These are phyloP conservation scores for Cephalotes varians DNA, from an alignment of 2,888 invertebrate genomes.

Conservation along the genomic window DNA sequence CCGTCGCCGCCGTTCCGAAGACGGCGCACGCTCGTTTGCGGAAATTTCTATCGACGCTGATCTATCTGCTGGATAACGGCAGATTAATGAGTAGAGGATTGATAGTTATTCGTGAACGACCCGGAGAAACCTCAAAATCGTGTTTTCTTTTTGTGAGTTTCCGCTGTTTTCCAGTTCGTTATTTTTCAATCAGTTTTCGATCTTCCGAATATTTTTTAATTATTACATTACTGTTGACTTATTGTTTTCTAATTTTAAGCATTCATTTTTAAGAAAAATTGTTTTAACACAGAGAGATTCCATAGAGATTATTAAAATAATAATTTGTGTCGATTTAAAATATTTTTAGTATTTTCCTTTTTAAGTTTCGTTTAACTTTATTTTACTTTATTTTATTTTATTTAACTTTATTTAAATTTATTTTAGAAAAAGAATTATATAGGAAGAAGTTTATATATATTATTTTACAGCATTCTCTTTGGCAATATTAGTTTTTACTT, in stretches of 20 bases:
- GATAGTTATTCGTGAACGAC: constrained; percentile 30
- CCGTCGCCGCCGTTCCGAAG: constrained; percentile 30
- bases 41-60: constrained; percentile 76
- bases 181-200: background rate
- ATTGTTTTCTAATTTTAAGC: background rate
- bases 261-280: background rate
- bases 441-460: background rate
- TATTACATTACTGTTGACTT: background rate
- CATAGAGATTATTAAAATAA: background rate
- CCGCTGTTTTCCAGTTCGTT: background rate
- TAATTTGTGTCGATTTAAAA: background rate
- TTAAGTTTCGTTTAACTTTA: background rate
- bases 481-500: background rate
- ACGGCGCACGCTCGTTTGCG: constrained; percentile 47
- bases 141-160: background rate
- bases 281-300: background rate
- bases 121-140: background rate
- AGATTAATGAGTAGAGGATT: constrained; percentile 74
- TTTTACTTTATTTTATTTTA: too few species aligned
- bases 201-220: background rate
- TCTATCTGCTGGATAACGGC: constrained; percentile 74
- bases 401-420: constrained; percentile 1
- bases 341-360: background rate
- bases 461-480: background rate
- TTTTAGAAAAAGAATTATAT: background rate